These are phyloP conservation scores for Nemopilema nomurai DNA, from an alignment of 30 jellyfish, hydroid and myxozoan genomes.

Conservation along the genomic window DNA sequence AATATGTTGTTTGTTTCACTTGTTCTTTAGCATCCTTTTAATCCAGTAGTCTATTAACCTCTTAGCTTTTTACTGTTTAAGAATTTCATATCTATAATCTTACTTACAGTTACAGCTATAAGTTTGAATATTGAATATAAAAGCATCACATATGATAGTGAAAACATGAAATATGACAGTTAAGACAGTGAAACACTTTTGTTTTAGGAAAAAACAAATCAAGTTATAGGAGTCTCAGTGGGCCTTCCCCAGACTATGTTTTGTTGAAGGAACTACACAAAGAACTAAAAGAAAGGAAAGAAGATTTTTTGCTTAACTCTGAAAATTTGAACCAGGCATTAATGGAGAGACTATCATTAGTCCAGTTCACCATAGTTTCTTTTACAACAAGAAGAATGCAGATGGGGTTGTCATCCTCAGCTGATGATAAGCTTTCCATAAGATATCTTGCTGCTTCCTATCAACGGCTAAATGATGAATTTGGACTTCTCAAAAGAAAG, in stretches of 20 bases:
- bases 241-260: conserved; percentile 60
- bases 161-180: too few species aligned
- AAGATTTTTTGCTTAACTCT: conserved; percentile 24
- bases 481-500: conserved; percentile 43
- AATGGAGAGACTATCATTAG: conserved; percentile 83
- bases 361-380: conserved; percentile 34
- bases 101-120: too few species aligned
- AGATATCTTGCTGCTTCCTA: conserved; percentile 72
- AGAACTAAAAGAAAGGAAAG: conserved; percentile 71
- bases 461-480: conserved; percentile 67
- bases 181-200: not conserved
- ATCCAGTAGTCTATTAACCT: too few species aligned
- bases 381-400: not conserved
- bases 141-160: too few species aligned
- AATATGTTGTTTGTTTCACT: too few species aligned
- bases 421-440: conserved; percentile 68
- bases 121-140: too few species aligned
- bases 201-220: conserved; percentile 46
- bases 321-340: conserved; percentile 87
- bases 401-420: conserved; percentile 36
- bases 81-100: too few species aligned
- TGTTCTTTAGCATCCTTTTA: too few species aligned
- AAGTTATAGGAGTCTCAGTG: conserved; percentile 49
- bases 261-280: conserved; percentile 61
- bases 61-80: too few species aligned